Evolutionary conservation across 2,113 vertebrate species (phyloP).

Genomic region (Dicentrarchus labrax): DNA sequence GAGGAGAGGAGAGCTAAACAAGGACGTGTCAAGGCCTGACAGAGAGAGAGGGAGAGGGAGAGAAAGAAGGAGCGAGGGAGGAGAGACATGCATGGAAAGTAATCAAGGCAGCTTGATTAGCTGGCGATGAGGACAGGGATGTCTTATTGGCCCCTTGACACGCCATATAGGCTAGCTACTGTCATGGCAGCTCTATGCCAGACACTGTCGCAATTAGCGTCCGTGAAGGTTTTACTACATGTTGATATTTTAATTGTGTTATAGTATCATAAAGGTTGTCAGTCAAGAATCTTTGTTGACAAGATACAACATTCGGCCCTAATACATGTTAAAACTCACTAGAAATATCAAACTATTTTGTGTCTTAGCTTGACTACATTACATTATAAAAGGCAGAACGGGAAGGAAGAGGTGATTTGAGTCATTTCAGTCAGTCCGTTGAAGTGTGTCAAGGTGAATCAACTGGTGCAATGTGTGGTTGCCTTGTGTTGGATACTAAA

Average conservation of each 20-base stretch:
- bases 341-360: background rate
- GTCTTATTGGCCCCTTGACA: slow-evolving; percentile 92
- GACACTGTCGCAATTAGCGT: slow-evolving; percentile 71
- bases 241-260: slow-evolving; percentile 70
- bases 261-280: background rate
- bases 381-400: slow-evolving; percentile 22
- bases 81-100: slow-evolving; percentile 98
- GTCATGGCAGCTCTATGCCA: slow-evolving; percentile 66
- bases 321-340: background rate
- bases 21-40: slow-evolving; percentile 99
- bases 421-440: slow-evolving; percentile 4
- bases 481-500: background rate
- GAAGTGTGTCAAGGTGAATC: background rate
- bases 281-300: slow-evolving; percentile 33
- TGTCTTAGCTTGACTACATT: background rate
- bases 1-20: slow-evolving; percentile 98
- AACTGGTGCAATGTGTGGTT: background rate
- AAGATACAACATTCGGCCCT: background rate
- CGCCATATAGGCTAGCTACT: slow-evolving; percentile 78
- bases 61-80: slow-evolving; percentile 49
- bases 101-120: slow-evolving; percentile 99
- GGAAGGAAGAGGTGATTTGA: background rate
- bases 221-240: slow-evolving; percentile 53
- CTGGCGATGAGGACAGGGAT: slow-evolving; percentile 90
- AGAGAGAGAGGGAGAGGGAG: slow-evolving; percentile 59